Percentiles rank a stretch among this genome's conserved stretches.
phyloP scores from a whole-genome alignment of 2,888 invertebrate species.

The Hyles lineata region DNA sequence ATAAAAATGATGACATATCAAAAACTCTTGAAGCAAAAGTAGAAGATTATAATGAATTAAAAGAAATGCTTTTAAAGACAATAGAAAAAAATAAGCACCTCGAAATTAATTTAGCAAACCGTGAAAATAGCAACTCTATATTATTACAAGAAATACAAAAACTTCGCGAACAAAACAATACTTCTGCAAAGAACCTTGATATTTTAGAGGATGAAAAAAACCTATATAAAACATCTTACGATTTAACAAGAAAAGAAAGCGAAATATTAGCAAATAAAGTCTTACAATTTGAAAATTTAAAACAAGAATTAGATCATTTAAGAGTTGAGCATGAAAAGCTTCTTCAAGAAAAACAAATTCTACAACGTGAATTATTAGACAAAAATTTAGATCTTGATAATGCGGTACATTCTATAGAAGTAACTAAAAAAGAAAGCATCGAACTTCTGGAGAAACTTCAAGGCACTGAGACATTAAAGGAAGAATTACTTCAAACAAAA shows the following conservation, averaged over 20 bases:
- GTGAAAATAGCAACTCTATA: constrained; percentile 50
- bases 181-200: constrained; percentile 50
- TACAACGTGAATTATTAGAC: constrained; percentile 56
- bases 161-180: constrained; percentile 57
- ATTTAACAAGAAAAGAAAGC: constrained; percentile 61
- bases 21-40: constrained; percentile 47
- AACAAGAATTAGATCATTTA: constrained; percentile 49
- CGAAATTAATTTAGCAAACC: constrained; percentile 44
- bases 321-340: constrained; percentile 54
- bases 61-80: constrained; percentile 44
- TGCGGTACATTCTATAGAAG: constrained; percentile 48
- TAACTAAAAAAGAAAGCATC: constrained; percentile 58
- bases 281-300: constrained; percentile 51
- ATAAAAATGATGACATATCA: constrained; percentile 49
- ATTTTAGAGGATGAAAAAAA: constrained; percentile 58
- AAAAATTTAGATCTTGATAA: constrained; percentile 54
- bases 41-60: constrained; percentile 49
- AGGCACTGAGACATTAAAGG: constrained; percentile 51
- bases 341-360: constrained; percentile 50
- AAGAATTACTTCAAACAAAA: constrained; percentile 50
- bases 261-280: constrained; percentile 56
- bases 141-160: constrained; percentile 60
- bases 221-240: constrained; percentile 53
- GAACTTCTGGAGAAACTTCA: constrained; percentile 52
- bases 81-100: constrained; percentile 54